phyloP scores from a whole-genome alignment of 2,797 vertebrate genomes.

The Chloroceryle inda region DNA sequence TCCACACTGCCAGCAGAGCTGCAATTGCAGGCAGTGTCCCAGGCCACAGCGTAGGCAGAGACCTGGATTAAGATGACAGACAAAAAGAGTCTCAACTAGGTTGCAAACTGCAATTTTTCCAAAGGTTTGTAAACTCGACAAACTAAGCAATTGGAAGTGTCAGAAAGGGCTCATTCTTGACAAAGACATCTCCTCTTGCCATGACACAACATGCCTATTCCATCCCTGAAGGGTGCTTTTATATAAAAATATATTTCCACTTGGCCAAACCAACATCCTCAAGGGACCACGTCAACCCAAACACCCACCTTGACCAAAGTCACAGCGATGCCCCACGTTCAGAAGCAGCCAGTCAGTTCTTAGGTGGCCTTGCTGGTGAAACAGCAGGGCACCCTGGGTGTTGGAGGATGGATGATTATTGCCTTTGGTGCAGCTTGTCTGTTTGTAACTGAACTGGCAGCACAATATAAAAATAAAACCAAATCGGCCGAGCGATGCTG shows the following conservation, averaged over 20 bases:
- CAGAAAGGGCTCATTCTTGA: background rate
- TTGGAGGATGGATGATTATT: background rate
- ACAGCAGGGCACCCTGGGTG: background rate
- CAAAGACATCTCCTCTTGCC: background rate
- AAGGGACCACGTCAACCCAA: background rate
- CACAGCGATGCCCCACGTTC: background rate
- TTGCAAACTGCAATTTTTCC: background rate
- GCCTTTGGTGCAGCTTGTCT: background rate
- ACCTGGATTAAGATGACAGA: background rate
- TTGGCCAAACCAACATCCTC: background rate
- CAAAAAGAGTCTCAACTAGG: background rate
- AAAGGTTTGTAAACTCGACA: background rate
- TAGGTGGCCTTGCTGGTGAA: background rate
- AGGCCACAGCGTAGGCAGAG: background rate
- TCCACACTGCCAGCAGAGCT: too few relatives aligned
- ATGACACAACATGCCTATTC: background rate
- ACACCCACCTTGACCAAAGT: background rate
- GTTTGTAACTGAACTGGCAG: background rate
- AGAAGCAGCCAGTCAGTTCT: background rate
- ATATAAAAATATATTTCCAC: background rate
- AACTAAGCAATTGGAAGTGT: background rate
- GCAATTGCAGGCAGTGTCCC: background rate
- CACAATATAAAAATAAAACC: constrained; percentile 25
- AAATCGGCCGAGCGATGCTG: background rate
- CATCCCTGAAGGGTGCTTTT: background rate